Evolutionary conservation across 2,888 invertebrate genomes (phyloP), one percentile per base, ranked within the genome.

Genomic region (Stenolophus ochropezus): DNA sequence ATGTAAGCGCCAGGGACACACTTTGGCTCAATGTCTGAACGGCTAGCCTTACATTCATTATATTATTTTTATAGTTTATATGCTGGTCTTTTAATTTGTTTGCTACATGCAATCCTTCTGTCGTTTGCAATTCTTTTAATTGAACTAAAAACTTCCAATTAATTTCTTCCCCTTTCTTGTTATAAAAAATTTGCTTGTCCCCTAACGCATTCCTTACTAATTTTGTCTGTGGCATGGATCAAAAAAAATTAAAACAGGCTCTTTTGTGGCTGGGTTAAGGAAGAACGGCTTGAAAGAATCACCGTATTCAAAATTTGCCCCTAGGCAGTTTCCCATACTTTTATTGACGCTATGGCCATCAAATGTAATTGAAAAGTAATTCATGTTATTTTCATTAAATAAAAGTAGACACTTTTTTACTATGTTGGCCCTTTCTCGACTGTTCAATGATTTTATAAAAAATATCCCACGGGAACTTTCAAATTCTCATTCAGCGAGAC

Each of bases 401-500:
- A 47, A 18, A 18, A 56, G 51, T 23, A 83, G 42, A 27, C 51
- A 69, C 4, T 58, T 27, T 23, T 42, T 83, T 21, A 83, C 51
- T 14, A 83, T 49, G 78, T 82, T 56, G 14, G 81, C 82, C 16
- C 75, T 74, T 73, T 82, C 81, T 21, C 11, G 8, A 23, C 78
- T 49, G 33, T 42, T 82, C 33, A 83, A 74, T n/a, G 49, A 25
- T 49, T 53, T 49, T 82, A 47, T 80, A 84, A 82, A 83, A 84
- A 84, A 80, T 84, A 83, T 8, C 79, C 83, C 33, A 83, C 73
- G 42, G 83, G 81, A 75, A 83, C 51, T 76, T 84, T 83, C 73
- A 81, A 84, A 47, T 69, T 71, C 47, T 81, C 82, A 56, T 84
- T 84, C 6, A 83, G 51, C 11, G 81, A 69, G 6, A 84, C 83